A percentile compares a stretch with the other conserved stretches of the same genome.
These are phyloP conservation scores for Pseudomyrmex cubaensis DNA, from an alignment of 1,140 invertebrate genomes.

Conservation along the genomic window DNA sequence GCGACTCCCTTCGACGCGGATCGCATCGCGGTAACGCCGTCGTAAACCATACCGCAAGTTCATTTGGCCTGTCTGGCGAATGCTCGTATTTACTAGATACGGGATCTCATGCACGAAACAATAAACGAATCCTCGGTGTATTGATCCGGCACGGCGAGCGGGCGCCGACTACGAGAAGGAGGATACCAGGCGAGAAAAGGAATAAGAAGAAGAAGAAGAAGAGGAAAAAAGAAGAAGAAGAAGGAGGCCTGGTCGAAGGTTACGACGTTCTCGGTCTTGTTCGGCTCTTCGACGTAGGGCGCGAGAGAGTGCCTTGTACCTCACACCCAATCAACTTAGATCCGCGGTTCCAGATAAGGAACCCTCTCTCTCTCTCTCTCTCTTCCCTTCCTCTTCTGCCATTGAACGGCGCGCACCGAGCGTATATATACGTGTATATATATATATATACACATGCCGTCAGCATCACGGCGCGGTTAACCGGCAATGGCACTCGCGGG, in stretches of 20 bases:
- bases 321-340: constrained; percentile 84
- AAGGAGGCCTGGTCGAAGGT: constrained; percentile 70
- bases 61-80: constrained; percentile 48
- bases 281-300: constrained; percentile 71
- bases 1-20: constrained; percentile 17
- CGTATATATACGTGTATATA: background rate
- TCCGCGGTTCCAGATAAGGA: constrained; percentile 81
- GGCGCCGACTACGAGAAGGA: constrained; percentile 19
- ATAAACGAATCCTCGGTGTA: constrained; percentile 58
- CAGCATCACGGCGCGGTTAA: constrained; percentile 43
- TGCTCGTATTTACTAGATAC: constrained; percentile 57
- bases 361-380: background rate
- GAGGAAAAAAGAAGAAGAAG: constrained; percentile 9
- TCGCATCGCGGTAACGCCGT: constrained; percentile 30
- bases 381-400: constrained; percentile 41
- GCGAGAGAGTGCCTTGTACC: constrained; percentile 83
- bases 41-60: constrained; percentile 42
- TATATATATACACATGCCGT: constrained; percentile 18
- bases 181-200: constrained; percentile 17
- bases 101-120: constrained; percentile 59
- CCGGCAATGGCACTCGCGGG: constrained; percentile 65
- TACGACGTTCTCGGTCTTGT: constrained; percentile 72
- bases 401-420: constrained; percentile 28
- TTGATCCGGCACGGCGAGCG: constrained; percentile 39
- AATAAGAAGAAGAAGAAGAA: constrained; percentile 33